Evolutionary conservation across 2,888 invertebrate genomes (phyloP), one percentile per base, ranked within the genome.

Genomic region (Tanypteryx hageni): DNA sequence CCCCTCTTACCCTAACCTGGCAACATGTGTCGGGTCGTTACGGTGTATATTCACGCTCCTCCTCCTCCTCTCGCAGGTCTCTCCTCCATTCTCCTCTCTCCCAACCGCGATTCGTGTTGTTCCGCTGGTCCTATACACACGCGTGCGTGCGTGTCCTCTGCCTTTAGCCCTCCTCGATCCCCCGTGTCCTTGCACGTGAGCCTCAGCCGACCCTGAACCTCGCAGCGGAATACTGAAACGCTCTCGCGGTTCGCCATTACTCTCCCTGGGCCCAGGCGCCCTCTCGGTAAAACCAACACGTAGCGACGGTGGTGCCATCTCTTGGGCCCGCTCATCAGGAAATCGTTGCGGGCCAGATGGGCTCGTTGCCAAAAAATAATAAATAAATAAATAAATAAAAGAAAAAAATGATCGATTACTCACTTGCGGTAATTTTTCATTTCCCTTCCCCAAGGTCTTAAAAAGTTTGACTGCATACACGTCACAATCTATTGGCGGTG

Each of bases 141-240:
- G 89, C 68, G 89, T 68, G 89, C 89, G 89, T 89, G 64, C 89
- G 89, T 89, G 89, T 86, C 86, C 27, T 7, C 56, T 18, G 57
- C 13, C 16, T 5, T 16, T 9, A 44, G 16, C 82, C 11, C 13
- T 44, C 27, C 16, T 31, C 81, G 11, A 27, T 27, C 83, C 31
- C 61, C 58, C n/a, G 59, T 86, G 86, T 89, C 89, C 89, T 89
- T 89, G 89, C 89, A 89, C 89, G 89, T 89, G 89, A 89, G 89
- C 58, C 64, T 89, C 44, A 61, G 89, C 14, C 64, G 89, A 44
- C 89, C 89, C 89, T 89, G 89, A 89, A 89, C 89, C 68, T 89
- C 68, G 64, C 44, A 44, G 68, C 68, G 89, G 89, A 89, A 89
- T 89, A 89, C 89, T 64, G 89, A 89, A 89, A 64, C 44, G 18